Conservation (phyloP, 2,888 invertebrate species). For the Nomada fucata region DNA sequence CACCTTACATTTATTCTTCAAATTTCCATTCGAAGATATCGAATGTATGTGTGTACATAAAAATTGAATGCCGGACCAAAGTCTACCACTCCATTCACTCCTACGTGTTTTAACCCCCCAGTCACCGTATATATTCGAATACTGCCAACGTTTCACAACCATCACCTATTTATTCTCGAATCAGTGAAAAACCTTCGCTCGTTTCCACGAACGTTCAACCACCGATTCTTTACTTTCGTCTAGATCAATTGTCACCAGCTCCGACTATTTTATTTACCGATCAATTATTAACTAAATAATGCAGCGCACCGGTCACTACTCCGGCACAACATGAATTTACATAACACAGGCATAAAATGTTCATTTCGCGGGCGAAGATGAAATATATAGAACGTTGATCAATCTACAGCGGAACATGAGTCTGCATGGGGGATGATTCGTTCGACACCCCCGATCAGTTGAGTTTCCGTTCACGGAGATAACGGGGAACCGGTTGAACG, state of each 20-base stretch:
- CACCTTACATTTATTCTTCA: background rate
- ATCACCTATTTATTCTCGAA: conserved; percentile 13
- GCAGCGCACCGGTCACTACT: too few species aligned
- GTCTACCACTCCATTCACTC: background rate
- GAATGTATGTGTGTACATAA: too few species aligned
- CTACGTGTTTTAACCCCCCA: background rate
- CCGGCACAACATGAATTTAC: background rate
- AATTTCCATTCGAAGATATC: background rate
- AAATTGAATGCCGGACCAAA: background rate
- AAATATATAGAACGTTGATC: background rate
- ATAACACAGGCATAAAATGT: background rate
- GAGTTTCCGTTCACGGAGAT: background rate
- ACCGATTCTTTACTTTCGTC: too few species aligned
- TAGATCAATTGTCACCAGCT: too few species aligned
- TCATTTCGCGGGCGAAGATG: background rate
- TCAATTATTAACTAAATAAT: too few species aligned
- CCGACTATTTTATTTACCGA: too few species aligned
- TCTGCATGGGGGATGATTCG: background rate
- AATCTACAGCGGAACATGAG: background rate
- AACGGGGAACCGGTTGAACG: background rate
- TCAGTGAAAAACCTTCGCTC: background rate
- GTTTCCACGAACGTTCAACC: background rate
- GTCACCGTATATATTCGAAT: background rate
- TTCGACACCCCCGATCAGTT: conserved; percentile 3
- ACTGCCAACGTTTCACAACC: conserved; percentile 17